Base-by-base conservation (phyloP, 2,888 invertebrate species). In the Nomada lathburiana region DNA sequence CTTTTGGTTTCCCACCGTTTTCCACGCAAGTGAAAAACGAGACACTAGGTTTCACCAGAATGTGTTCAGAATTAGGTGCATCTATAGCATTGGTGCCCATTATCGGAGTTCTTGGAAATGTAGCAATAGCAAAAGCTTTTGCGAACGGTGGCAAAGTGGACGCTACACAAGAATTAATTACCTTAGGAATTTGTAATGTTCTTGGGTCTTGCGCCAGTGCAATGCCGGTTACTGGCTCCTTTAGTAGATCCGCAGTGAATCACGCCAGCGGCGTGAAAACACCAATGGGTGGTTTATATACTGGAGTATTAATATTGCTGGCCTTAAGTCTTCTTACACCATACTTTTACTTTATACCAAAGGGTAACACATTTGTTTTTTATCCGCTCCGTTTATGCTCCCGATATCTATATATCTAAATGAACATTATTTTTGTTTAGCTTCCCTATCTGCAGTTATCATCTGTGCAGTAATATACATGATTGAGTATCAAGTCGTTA, bases 51-150 rank as follows among this genome's bases (percentile, higher is more conserved):
- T 96, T 97, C 88, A 91, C 95, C 18, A 96, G 96, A 83, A 97
- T 97, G 97, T 95, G 97, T 76, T 95, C 96, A 29, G 97, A 97
- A 92, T 95, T 99, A 76, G 98, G 98, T 5, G 96, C 97, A 0
- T 98, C 98, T 0, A 96, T 98, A 83, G 94, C 97, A 44, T 95
- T 99, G 70, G 96, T 99, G 11, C 98, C 99, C 2, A 95, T 99
- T 50, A 97, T 99, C 86, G 98, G 97, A 0, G 97, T 99, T 0
- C 94, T 99, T 64, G 98, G 99, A 83, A 98, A 98, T 91, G 98
- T 99, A 1, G 99, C 99, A 13, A 99, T 99, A 86, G 98, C 98
- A 5, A 99, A 98, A 94, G 98, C 98, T 50, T 99, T 99, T 92
- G 96, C 97, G 0, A 96, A 97, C 84, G 97, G 97, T 2, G 96